phyloP scores from a whole-genome alignment of 2,797 vertebrate species.

The Triplophysa yarkandensis region DNA sequence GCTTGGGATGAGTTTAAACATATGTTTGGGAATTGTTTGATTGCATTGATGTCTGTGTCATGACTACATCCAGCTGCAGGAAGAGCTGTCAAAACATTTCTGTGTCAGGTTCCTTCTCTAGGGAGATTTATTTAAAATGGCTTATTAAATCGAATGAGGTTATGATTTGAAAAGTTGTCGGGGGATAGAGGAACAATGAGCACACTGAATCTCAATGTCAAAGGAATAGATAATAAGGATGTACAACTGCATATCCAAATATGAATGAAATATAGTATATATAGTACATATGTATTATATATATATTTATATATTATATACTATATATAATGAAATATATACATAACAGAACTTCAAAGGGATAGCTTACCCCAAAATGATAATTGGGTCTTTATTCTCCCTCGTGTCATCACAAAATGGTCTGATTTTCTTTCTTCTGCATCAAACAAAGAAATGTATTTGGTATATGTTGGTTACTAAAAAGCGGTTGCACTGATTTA shows the following conservation, averaged over 20 bases:
- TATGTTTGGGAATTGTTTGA: slow-evolving; percentile 45
- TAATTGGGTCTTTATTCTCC: too few relatives aligned
- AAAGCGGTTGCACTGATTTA: too few relatives aligned
- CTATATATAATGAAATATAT: too few relatives aligned
- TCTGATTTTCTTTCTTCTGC: too few relatives aligned
- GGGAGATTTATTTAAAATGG: slow-evolving; percentile 40
- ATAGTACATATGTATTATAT: too few relatives aligned
- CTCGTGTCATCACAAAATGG: too few relatives aligned
- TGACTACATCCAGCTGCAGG: slow-evolving; percentile 33
- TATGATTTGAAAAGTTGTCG: not conserved
- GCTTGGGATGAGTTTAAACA: not conserved
- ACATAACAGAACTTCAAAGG: not conserved
- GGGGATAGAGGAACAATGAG: not conserved
- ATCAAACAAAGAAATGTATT: too few relatives aligned
- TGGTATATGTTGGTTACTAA: too few relatives aligned
- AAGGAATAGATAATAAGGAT: not conserved
- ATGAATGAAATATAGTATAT: too few relatives aligned
- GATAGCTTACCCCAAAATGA: too few relatives aligned
- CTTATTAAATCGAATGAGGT: slow-evolving; percentile 19
- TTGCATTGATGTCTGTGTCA: slow-evolving; percentile 49
- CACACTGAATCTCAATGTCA: not conserved
- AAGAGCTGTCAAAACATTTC: slow-evolving; percentile 50
- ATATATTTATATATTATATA: too few relatives aligned
- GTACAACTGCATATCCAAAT: not conserved
- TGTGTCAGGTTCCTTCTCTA: slow-evolving; percentile 15